Evolutionary conservation across 2,113 vertebrate species (phyloP).

Genomic region (Rhineura floridana): DNA sequence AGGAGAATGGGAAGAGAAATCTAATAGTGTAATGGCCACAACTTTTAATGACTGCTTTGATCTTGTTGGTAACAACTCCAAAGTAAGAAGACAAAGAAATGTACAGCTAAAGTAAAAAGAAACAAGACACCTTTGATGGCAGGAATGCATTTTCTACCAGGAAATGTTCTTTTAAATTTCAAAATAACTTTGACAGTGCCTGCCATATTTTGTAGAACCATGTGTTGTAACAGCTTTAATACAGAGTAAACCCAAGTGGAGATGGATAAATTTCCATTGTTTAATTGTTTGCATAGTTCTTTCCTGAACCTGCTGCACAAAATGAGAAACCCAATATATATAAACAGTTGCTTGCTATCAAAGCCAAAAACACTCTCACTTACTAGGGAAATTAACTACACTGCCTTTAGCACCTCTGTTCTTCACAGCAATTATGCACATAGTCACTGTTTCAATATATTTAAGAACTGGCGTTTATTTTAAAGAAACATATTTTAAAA

Average conservation of each 20-base stretch:
- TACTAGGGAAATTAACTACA: neutral
- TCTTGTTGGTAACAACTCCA: neutral
- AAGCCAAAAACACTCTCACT: accelerated
- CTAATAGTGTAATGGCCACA: neutral
- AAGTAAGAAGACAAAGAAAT: neutral
- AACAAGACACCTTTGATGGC: neutral
- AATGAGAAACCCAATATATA: constrained; percentile 11
- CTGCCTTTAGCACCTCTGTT: neutral
- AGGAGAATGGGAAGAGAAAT: neutral
- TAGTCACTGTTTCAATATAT: neutral
- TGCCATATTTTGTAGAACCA: neutral
- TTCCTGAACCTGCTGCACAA: neutral
- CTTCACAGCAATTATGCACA: neutral
- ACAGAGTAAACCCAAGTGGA: neutral
- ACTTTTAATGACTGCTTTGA: constrained; percentile 6
- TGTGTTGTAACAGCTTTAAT: neutral
- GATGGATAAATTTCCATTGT: neutral
- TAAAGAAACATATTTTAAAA: neutral
- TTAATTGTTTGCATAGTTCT: neutral
- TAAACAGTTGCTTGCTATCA: neutral
- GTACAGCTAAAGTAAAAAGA: neutral
- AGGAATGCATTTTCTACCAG: neutral
- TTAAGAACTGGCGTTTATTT: neutral
- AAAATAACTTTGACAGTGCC: neutral
- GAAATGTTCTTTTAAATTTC: neutral